Evolutionary conservation across 2,888 invertebrate genomes (phyloP), one percentile per base, ranked within the genome.

Genomic region (Drosophila sordidula): DNA sequence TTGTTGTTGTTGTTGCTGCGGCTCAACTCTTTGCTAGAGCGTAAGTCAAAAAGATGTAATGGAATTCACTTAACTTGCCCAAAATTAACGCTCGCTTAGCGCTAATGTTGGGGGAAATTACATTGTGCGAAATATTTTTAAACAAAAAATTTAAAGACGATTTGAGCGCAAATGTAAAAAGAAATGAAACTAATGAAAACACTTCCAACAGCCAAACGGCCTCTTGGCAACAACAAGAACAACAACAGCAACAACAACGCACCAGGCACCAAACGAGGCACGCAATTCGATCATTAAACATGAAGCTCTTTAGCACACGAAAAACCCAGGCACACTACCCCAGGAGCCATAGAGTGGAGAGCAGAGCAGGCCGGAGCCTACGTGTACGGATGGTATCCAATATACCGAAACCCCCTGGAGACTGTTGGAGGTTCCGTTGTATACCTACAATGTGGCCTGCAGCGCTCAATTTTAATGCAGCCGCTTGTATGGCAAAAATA

Each of bases 281-380:
- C 85, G 85, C 85, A 86, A 86, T 88, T 83, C 62, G 89, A 78
- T 86, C 85, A 89, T 86, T 86, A 86, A 84, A 84, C 89, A 84
- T 84, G 83, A 89, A 84, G 89, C 83, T 84, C 83, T 84, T 84
- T 84, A 84, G 87, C 87, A 87, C 87, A 89, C 89, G 85, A 70
- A 87, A 72, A 80, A 79, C 62, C 61, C n/a, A 63, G 46, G 34
- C 34, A 63, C 57, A 52, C 41, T 46, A 58, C 54, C 63, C 54
- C 68, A 62, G 54, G 42, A 39, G 50, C 34, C 39, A 55, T 45
- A 32, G 58, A 50, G 25, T 22, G 41, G 39, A 36, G 32, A 50
- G 34, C 44, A 41, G 42, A 49, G 49, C 38, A 50, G 34, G 36
- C 41, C 22, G 22, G n/a, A 32, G 45, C n/a, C 22, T 2, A 49